Evolutionary conservation across 2,113 vertebrate species (phyloP), one percentile per base, ranked within the genome.

Genomic region (Phaethornis superciliosus): DNA sequence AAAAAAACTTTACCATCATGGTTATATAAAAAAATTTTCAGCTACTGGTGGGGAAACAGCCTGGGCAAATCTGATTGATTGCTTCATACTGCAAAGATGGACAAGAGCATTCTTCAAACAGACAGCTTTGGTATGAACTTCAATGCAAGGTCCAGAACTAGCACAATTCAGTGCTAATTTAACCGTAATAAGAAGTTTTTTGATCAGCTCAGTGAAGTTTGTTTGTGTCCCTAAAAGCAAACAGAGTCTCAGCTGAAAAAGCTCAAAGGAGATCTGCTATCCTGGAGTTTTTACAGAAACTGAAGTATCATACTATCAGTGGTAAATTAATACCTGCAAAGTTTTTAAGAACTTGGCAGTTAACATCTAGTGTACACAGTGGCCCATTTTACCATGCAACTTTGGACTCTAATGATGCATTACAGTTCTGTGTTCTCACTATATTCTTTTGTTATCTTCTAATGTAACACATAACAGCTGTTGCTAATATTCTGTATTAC

Each of bases 1-100:
- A 85, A 82, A 93, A 89, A 95, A 94, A 81, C 37, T 77, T 84
- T 91, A 80, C 80, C 68, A 40, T 84, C 87, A 83, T 52, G 17
- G 40, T 30, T 86, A 59, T 60, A 85, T 70, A 35, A 96, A 96
- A 88, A 79, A 62, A 74, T 85, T 90, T 94, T 90, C 37, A 80
- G 78, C 42, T 92, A 80, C 69, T 71, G 72, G 89, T 74, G 78
- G 30, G 56, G 85, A 89, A 89, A 90, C 35, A 85, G 83, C 42
- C 89, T 70, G 46, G 33, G 63, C 44, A 92, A 82, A 89, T 70
- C 58, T 71, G 44, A 94, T 82, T 74, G 47, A 94, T 82, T 69
- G 6, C 56, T 68, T 72, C 47, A 71, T 58, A 70, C 1, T 21
- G 58, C 70, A n/a, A 18, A 67, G 15, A 68, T n/a, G 65, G 44